A percentile compares a stretch with the other conserved stretches of the same genome.
These are phyloP conservation scores for Lagorchestes hirsutus DNA, from an alignment of 2,797 vertebrate species.

Conservation along the genomic window DNA sequence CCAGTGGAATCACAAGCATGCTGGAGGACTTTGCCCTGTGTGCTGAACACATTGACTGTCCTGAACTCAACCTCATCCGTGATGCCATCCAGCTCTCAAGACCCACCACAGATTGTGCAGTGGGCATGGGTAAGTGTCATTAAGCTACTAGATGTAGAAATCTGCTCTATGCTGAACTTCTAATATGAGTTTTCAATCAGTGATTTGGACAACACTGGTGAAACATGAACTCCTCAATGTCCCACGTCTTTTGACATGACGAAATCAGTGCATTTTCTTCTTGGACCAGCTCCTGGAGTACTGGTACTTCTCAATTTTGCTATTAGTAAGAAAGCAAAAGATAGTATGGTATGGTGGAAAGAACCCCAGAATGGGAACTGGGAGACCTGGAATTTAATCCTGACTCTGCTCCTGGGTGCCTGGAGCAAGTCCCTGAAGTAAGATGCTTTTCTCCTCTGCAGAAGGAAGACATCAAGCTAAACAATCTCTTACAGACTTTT, in stretches of 20 bases:
- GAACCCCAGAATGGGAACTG: neutral
- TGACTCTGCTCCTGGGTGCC: neutral
- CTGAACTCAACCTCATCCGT: slow-evolving; percentile 85
- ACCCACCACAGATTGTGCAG: slow-evolving; percentile 84
- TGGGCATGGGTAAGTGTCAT: slow-evolving; percentile 85
- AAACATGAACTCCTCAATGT: neutral
- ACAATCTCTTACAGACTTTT: neutral
- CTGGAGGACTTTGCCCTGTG: slow-evolving; percentile 89
- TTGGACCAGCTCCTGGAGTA: slow-evolving; percentile 7
- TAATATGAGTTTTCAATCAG: neutral
- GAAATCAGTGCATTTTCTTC: neutral
- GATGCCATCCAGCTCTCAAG: slow-evolving; percentile 88
- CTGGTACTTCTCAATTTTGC: neutral
- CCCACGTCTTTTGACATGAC: neutral
- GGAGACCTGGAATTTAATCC: neutral
- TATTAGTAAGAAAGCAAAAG: neutral
- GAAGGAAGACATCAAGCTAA: neutral
- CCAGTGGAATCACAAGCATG: slow-evolving; percentile 84
- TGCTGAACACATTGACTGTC: slow-evolving; percentile 80
- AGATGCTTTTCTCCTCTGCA: neutral
- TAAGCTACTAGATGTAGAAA: rapidly evolving
- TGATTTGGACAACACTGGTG: neutral
- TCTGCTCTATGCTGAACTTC: neutral
- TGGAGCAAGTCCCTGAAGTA: neutral
- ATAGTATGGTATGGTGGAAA: neutral